phyloP scores from a whole-genome alignment of 2,113 vertebrate genomes.

The Caloenas nicobarica region DNA sequence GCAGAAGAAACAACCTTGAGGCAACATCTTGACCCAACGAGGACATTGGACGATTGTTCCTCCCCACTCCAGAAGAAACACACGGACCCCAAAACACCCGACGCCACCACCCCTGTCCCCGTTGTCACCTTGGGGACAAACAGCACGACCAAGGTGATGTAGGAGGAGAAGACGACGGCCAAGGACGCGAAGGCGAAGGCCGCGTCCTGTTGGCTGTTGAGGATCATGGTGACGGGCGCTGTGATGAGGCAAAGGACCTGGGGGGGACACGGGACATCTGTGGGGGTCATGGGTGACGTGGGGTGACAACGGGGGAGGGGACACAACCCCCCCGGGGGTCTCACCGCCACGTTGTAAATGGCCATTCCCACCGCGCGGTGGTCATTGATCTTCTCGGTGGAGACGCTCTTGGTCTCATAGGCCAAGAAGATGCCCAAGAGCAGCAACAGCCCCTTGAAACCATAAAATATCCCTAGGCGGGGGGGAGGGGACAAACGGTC shows the following conservation, averaged over 20 bases:
- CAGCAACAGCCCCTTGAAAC: conserved; percentile 91
- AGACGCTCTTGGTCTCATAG: conserved; percentile 94
- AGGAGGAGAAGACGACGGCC: conserved; percentile 93
- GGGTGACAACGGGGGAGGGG: not conserved
- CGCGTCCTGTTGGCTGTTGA: conserved; percentile 93
- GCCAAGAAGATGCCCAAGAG: conserved; percentile 93
- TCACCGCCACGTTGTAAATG: conserved; percentile 87
- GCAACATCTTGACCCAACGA: not conserved
- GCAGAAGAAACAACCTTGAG: not conserved
- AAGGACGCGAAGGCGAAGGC: conserved; percentile 93
- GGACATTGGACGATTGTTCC: not conserved
- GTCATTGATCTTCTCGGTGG: conserved; percentile 93
- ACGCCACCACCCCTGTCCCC: not conserved
- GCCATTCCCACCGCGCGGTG: conserved; percentile 92
- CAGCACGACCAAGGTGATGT: conserved; percentile 94
- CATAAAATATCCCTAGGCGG: conserved; percentile 93
- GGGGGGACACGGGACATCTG: not conserved
- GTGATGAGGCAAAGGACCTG: conserved; percentile 96
- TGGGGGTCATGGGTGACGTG: not conserved
- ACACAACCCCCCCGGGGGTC: not conserved
- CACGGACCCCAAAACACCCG: not conserved
- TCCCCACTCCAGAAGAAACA: not conserved
- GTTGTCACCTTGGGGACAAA: conserved; percentile 89
- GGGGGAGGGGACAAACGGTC: not conserved
- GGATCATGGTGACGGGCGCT: conserved; percentile 94